phyloP scores from a whole-genome alignment of 2,888 invertebrate species.

The Allacma fusca region DNA sequence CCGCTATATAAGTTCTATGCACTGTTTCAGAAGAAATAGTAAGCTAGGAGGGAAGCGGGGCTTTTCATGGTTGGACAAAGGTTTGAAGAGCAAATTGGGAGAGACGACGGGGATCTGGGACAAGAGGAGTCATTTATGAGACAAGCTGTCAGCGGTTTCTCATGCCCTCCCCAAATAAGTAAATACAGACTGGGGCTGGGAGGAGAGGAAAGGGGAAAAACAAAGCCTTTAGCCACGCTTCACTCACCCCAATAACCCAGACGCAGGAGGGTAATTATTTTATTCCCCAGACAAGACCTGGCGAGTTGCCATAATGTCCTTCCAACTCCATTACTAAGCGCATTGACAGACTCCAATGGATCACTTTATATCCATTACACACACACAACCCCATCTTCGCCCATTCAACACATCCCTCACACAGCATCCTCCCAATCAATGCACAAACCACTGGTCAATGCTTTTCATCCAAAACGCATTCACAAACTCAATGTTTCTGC shows the following conservation, averaged over 20 bases:
- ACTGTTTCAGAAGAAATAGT: too few species aligned
- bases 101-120: background rate
- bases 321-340: background rate
- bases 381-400: background rate
- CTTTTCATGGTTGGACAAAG: too few species aligned
- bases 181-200: background rate
- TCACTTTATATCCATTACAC: background rate
- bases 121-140: conserved; percentile 35
- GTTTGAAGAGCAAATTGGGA: background rate
- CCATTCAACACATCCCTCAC: too few species aligned
- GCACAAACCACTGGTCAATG: too few species aligned
- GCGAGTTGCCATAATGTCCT: conserved; percentile 20
- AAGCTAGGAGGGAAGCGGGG: too few species aligned
- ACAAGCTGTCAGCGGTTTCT: conserved; percentile 31
- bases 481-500: too few species aligned
- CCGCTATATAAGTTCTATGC: too few species aligned
- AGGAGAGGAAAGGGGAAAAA: conserved; percentile 8
- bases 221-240: conserved; percentile 29
- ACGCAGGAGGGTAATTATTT: conserved; percentile 43
- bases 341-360: background rate
- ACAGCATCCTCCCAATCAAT: too few species aligned
- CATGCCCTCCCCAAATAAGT: background rate
- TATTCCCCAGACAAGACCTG: conserved; percentile 39
- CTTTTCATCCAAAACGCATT: too few species aligned
- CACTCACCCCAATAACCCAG: conserved; percentile 42